Percentiles rank a stretch among this genome's conserved stretches.
Conservation (phyloP, 2,113 vertebrate genomes). For the Hippocampus mohnikei region DNA sequence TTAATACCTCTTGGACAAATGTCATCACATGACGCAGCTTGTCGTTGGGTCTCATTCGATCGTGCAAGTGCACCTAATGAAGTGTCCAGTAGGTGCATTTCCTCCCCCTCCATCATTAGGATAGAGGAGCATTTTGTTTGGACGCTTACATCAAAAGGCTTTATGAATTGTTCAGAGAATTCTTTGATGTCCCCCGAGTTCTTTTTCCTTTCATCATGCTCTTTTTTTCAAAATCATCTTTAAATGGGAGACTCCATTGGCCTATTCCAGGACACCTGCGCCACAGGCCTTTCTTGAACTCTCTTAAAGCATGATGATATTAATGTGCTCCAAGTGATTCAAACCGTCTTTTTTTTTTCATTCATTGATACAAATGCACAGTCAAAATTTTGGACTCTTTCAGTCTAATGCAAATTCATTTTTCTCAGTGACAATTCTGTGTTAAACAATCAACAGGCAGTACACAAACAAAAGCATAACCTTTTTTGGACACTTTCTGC, state of each 20-base stretch:
- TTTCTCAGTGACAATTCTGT: background rate
- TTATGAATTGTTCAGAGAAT: conserved; percentile 53
- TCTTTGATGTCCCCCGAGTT: conserved; percentile 60
- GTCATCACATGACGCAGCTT: too few relatives aligned
- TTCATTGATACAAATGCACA: conserved; percentile 25
- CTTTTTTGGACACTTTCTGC: too few relatives aligned
- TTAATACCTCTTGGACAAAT: too few relatives aligned
- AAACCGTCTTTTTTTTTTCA: conserved; percentile 48
- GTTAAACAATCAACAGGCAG: too few relatives aligned
- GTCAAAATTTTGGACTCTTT: conserved; percentile 1
- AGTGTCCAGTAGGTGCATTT: background rate
- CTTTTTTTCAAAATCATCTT: conserved; percentile 12
- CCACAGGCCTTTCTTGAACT: conserved; percentile 39
- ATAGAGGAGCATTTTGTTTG: conserved; percentile 20
- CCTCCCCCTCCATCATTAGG: background rate
- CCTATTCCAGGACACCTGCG: conserved; percentile 62
- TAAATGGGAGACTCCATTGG: conserved; percentile 34
- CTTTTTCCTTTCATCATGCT: conserved; percentile 41
- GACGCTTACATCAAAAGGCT: conserved; percentile 39
- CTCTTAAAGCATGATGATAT: conserved; percentile 38
- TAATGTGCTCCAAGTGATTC: conserved; percentile 45
- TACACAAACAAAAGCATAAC: too few relatives aligned
- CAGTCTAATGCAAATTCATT: background rate
- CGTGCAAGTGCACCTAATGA: too few relatives aligned
- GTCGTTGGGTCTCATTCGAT: too few relatives aligned